A percentile compares a stretch with the other conserved stretches of the same genome.
These are phyloP conservation scores for Montipora cactus DNA, from an alignment of 64 coral and sea anemone species.

Conservation along the genomic window DNA sequence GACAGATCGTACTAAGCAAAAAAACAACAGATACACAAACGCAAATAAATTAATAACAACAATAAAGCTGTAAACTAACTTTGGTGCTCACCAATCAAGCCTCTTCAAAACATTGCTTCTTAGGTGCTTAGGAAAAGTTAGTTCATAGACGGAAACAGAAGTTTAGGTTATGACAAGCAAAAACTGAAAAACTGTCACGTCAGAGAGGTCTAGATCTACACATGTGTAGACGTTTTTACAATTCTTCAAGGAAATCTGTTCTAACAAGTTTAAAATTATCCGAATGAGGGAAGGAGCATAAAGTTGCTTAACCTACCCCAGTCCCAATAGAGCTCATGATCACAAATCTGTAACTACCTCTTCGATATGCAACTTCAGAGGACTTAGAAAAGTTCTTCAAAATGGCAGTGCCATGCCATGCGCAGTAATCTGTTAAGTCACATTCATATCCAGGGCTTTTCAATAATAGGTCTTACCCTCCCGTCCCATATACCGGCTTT, in stretches of 20 bases:
- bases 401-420: neutral
- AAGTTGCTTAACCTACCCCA: conserved; percentile 70
- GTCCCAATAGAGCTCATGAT: conserved; percentile 98
- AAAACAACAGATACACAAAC: neutral
- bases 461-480: neutral
- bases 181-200: too few relatives aligned
- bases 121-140: too few relatives aligned
- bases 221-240: too few relatives aligned
- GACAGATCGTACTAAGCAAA: conserved; percentile 91
- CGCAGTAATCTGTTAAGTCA: conserved; percentile 25
- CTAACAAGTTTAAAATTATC: neutral
- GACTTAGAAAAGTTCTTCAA: neutral
- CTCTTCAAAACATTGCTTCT: neutral
- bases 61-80: too few relatives aligned
- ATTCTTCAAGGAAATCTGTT: neutral
- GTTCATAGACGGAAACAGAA: too few relatives aligned
- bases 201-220: too few relatives aligned
- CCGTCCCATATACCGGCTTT: neutral
- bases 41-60: neutral
- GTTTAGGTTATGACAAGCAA: too few relatives aligned
- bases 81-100: too few relatives aligned
- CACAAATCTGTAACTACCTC: neutral
- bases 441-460: neutral
- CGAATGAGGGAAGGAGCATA: neutral
- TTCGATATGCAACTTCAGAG: neutral